Evolutionary conservation across 2,797 vertebrate species (phyloP), one percentile per base, ranked within the genome.

Genomic region (Poeciliopsis presidionis): DNA sequence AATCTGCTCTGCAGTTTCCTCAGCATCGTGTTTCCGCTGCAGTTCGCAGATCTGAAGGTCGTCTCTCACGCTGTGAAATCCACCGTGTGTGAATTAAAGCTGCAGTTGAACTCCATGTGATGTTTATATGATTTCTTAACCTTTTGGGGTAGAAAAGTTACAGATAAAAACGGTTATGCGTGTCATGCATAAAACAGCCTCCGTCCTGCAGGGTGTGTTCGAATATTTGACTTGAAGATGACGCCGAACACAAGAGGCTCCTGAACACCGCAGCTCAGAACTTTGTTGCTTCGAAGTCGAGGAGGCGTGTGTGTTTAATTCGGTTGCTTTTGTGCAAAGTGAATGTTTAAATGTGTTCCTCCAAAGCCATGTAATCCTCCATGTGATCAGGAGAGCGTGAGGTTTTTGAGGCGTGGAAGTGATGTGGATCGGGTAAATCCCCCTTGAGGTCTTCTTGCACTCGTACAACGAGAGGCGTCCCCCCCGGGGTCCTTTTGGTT

Each of bases 351-450:
- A 90, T 83, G 85, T 89, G 85, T 87, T 90, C 76, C 76, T 83
- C 84, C 88, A 91, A 91, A 90, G 86, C 89, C 86, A 63, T 81
- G 84, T 90, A 90, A 92, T 90, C 92, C 90, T 88, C 85, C 88
- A 81, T 93, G 90, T 93, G 89, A 92, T 92, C 88, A 80, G 74
- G 67, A 87, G 85, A 74, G 86, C 84, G 80, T 89, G 87, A 90
- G 88, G 83, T 81, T 83, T 76, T 76, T 75, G 83, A 82, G 82
- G 79, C 57, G 85, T 36, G 70, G 84, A 83, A 90, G 88, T 88
- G 71, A 89, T 89, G 90, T 87, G 87, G 81, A 87, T 88, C 87
- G 84, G 83, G 73, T 89, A 90, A 92, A 92, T 91, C 85, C 89
- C 83, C 55, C 84, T 41, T 41, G 67, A 87, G 84, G 88, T 89